Evolutionary conservation across 2,113 vertebrate species (phyloP).

Genomic region (Syngnathus typhle): DNA sequence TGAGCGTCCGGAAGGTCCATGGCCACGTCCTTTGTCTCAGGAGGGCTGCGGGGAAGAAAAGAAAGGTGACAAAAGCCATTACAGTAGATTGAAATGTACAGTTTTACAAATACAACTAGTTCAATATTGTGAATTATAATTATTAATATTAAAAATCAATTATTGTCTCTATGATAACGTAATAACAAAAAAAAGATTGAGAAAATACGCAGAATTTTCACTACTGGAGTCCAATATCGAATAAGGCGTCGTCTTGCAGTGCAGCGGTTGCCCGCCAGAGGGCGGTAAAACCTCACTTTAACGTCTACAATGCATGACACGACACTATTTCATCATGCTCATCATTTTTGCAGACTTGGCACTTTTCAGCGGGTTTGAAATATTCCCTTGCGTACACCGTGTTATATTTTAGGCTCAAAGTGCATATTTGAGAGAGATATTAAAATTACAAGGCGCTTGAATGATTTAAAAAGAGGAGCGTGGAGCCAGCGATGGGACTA

Average conservation of each 20-base stretch:
- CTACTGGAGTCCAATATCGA: no score
- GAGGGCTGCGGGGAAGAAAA: constrained; percentile 76
- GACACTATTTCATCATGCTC: neutral
- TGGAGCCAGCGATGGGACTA: neutral
- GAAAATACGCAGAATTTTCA: no score
- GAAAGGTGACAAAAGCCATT: neutral
- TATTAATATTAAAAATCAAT: no score
- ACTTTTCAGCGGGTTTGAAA: neutral
- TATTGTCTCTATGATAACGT: no score
- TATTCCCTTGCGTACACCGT: neutral
- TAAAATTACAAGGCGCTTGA: constrained; percentile 20
- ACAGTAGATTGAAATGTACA: neutral
- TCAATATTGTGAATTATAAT: no score
- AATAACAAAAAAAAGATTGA: no score
- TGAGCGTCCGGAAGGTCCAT: constrained; percentile 86
- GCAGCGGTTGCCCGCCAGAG: neutral
- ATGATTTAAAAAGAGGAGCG: neutral
- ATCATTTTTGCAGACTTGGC: neutral
- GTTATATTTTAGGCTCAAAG: neutral
- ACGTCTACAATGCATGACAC: neutral
- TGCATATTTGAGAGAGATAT: constrained; percentile 7
- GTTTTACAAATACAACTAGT: neutral
- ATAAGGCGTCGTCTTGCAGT: neutral
- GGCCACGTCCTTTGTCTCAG: constrained; percentile 86
- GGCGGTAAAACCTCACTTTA: neutral